These are phyloP conservation scores for Lepidiolamprologus cunningtoni DNA, from an alignment of 2,113 vertebrate species.

Conservation along the genomic window DNA sequence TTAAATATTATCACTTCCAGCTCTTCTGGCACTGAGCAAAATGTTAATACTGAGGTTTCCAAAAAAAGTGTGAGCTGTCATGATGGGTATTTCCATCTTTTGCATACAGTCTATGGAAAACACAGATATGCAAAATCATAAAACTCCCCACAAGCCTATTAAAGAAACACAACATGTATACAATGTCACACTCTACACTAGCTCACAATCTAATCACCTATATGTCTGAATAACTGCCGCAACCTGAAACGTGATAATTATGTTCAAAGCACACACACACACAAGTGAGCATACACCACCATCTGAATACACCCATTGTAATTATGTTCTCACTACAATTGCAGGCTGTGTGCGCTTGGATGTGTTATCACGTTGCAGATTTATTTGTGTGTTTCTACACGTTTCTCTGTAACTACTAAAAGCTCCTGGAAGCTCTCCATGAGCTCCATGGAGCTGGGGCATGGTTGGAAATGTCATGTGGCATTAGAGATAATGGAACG, in stretches of 20 bases:
- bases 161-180: neutral
- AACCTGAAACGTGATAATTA: neutral
- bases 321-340: slow-evolving; percentile 6
- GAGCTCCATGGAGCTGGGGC: neutral
- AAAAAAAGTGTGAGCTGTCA: neutral
- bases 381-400: neutral
- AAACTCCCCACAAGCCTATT: neutral
- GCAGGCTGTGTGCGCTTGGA: neutral
- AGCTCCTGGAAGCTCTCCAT: neutral
- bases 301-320: neutral
- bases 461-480: neutral
- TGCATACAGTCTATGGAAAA: neutral
- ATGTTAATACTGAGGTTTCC: neutral
- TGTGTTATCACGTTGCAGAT: neutral
- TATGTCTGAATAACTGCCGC: neutral
- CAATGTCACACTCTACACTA: neutral
- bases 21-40: neutral
- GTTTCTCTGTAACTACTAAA: neutral
- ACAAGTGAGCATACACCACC: neutral
- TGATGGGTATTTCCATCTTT: neutral
- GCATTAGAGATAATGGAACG: neutral
- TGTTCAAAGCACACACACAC: neutral
- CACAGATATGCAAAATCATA: neutral
- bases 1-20: neutral
- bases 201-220: neutral